Evolutionary conservation across 2,113 vertebrate species (phyloP).

Genomic region (Aplodontia rufa): DNA sequence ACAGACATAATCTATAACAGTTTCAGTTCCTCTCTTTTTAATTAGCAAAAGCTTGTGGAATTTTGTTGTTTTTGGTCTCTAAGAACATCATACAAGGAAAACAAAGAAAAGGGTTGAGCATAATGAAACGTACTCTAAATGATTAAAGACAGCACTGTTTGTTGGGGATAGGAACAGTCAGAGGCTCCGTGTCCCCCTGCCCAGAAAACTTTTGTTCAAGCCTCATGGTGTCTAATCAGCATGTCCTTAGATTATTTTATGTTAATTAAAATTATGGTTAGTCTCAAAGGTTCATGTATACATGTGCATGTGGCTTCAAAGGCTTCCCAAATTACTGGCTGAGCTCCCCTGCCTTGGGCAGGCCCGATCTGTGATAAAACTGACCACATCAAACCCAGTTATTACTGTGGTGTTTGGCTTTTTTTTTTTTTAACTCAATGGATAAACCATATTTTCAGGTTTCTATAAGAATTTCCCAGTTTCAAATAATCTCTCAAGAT

Average conservation of each 20-base stretch:
- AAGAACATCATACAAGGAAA: slow-evolving; percentile 51
- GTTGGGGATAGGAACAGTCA: not conserved
- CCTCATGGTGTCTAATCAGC: slow-evolving; percentile 66
- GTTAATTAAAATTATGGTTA: slow-evolving; percentile 72
- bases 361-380: slow-evolving; percentile 67
- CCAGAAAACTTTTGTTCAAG: slow-evolving; percentile 61
- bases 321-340: slow-evolving; percentile 59
- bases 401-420: not conserved
- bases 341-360: slow-evolving; percentile 37
- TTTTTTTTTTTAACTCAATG: not conserved
- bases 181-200: not conserved
- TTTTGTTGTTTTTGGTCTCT: slow-evolving; percentile 62
- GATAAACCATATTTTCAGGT: slow-evolving; percentile 62
- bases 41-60: slow-evolving; percentile 78
- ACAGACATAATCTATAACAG: slow-evolving; percentile 69
- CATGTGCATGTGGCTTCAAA: slow-evolving; percentile 70
- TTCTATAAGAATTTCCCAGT: slow-evolving; percentile 62
- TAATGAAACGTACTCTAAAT: slow-evolving; percentile 60
- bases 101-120: slow-evolving; percentile 50
- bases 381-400: slow-evolving; percentile 69
- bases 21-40: slow-evolving; percentile 60
- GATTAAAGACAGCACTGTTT: slow-evolving; percentile 74
- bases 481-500: slow-evolving; percentile 30
- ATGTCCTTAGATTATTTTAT: slow-evolving; percentile 73
- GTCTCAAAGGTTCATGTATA: slow-evolving; percentile 65